Percentiles rank a stretch among this genome's conserved stretches.
Evolutionary conservation across 2,113 vertebrate species (phyloP).

Genomic region (Budorcas taxicolor): DNA sequence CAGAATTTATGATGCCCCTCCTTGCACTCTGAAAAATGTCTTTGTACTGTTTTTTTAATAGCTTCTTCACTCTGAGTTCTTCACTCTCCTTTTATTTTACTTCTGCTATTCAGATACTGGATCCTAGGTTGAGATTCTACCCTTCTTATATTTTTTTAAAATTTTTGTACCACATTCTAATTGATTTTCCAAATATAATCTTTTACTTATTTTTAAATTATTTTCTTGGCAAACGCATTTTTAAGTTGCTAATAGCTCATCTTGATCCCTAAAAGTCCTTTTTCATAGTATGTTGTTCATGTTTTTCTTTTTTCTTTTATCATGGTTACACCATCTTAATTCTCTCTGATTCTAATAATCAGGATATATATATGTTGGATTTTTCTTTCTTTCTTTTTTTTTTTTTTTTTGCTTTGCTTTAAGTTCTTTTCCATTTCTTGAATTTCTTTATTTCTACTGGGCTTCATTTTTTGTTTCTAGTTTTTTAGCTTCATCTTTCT

Average conservation of each 20-base stretch:
- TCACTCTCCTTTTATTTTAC: neutral
- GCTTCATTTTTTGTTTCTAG: neutral
- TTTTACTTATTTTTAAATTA: neutral
- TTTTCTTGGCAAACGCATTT: neutral
- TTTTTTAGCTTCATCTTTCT: neutral
- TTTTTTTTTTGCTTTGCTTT: neutral
- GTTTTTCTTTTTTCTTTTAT: neutral
- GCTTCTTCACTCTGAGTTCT: neutral
- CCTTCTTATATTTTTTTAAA: neutral
- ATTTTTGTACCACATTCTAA: neutral
- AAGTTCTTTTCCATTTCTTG: neutral
- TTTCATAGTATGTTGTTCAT: neutral
- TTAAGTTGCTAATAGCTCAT: neutral
- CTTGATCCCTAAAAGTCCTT: neutral
- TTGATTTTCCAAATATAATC: neutral
- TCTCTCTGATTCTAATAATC: neutral
- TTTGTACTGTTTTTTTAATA: neutral
- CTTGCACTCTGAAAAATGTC: neutral
- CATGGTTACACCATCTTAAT: neutral
- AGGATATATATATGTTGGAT: neutral
- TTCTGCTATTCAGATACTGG: neutral
- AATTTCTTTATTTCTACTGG: neutral
- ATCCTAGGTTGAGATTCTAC: neutral
- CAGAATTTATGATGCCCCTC: neutral
- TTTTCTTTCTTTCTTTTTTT: neutral